Percentiles rank a stretch among this genome's conserved stretches.
These are phyloP conservation scores for Varanus komodoensis DNA, from an alignment of 2,113 vertebrate species.

Conservation along the genomic window DNA sequence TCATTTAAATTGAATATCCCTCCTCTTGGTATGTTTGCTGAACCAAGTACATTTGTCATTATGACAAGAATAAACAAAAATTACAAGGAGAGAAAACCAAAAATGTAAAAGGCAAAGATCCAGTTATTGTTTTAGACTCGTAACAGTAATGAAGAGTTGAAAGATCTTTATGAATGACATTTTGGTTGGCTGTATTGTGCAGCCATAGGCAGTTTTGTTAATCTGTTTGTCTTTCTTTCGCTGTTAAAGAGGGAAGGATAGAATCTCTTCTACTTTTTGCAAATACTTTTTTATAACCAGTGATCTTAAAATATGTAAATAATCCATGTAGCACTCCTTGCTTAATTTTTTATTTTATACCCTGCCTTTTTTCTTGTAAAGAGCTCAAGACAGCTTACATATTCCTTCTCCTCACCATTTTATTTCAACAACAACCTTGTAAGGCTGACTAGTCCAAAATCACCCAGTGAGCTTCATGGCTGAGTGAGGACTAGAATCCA, in stretches of 20 bases:
- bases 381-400: too few relatives aligned
- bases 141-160: constrained; percentile 34
- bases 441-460: too few relatives aligned
- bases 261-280: neutral
- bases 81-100: neutral
- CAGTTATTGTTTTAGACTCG: constrained; percentile 13
- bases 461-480: too few relatives aligned
- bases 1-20: constrained; percentile 25
- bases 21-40: constrained; percentile 27
- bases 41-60: constrained; percentile 37
- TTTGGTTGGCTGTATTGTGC: neutral
- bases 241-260: neutral
- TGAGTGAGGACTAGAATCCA: too few relatives aligned
- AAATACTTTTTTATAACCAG: neutral
- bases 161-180: constrained; percentile 26
- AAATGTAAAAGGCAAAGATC: constrained; percentile 1
- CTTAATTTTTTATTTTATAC: too few relatives aligned
- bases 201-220: neutral
- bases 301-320: neutral
- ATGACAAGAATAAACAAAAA: constrained; percentile 40
- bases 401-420: too few relatives aligned
- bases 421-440: too few relatives aligned
- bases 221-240: constrained; percentile 5
- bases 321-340: neutral
- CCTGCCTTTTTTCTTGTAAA: too few relatives aligned